A percentile compares a stretch with the other conserved stretches of the same genome.
Conservation (phyloP, 1,140 invertebrate species). For the Hypothenemus hampei region DNA sequence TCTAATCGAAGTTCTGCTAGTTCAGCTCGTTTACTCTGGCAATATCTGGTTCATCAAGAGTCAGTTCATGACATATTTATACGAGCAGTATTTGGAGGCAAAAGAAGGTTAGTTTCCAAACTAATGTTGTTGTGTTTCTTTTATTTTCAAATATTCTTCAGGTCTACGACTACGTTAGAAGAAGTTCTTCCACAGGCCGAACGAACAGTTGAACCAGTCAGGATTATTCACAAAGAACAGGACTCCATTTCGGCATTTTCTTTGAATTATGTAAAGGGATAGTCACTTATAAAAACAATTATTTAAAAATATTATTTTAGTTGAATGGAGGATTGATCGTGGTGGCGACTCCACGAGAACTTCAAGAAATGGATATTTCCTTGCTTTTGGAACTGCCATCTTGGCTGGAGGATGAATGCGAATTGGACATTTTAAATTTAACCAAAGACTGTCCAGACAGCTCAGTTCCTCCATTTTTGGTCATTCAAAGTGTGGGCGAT, state of each 20-base stretch:
- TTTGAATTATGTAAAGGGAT: constrained; percentile 82
- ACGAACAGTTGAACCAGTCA: constrained; percentile 69
- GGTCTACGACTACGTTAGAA: constrained; percentile 48
- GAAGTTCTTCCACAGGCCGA: constrained; percentile 46
- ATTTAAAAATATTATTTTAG: constrained; percentile 45
- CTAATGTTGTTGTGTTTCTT: not conserved
- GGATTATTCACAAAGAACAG: constrained; percentile 98
- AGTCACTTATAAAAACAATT: too few relatives aligned
- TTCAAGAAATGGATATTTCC: constrained; percentile 96
- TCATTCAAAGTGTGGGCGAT: constrained; percentile 84
- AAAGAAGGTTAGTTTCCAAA: constrained; percentile 46
- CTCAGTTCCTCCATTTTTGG: constrained; percentile 77
- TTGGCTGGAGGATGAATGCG: constrained; percentile 93
- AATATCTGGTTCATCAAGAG: constrained; percentile 89
- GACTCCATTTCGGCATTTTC: constrained; percentile 98
- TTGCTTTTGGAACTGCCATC: constrained; percentile 80
- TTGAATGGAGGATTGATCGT: constrained; percentile 79
- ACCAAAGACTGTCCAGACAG: constrained; percentile 60
- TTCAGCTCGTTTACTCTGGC: constrained; percentile 86
- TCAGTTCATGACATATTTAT: constrained; percentile 93
- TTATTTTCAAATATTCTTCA: constrained; percentile 15
- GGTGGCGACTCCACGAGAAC: constrained; percentile 90
- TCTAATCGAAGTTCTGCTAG: constrained; percentile 68
- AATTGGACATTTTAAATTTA: constrained; percentile 85
- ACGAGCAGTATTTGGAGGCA: constrained; percentile 88